Base-by-base conservation (phyloP, 2,888 invertebrate species). In the Hydrotaea diabolus region DNA sequence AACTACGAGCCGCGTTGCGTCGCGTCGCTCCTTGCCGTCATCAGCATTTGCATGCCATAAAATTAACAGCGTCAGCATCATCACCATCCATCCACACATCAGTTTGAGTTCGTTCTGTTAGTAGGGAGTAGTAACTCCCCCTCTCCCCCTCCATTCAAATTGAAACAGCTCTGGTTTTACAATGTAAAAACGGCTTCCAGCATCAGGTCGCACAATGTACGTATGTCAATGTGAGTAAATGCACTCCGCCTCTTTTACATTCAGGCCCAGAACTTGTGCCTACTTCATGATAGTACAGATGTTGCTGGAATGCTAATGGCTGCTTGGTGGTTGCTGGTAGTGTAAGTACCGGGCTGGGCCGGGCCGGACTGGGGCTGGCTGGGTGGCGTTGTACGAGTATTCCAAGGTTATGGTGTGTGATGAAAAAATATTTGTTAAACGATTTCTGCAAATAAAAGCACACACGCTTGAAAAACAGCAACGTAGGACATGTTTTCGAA, bases 321-420 rank as follows among this genome's bases (percentile, higher is more conserved):
- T 23, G 59, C 21, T 19, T 55, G 55, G 7, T 59, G 62, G 62
- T 31, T 62, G 62, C 8, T 31, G 62, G 31, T 62, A 1, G 36
- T n/a, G 31, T 11, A 49, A 2, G 49, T 31, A 31, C 31, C 31
- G 49, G 13, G 49, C 5, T 3, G 49, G 49, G 8, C 9, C 43
- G 17, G 66, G 23, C 21, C 0, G 15, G 8, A 21, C 13, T 17
- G 31, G 31, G 31, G 62, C 11, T 59, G 62, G 21, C 19, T 17
- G n/a, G n/a, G 21, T 46, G 66, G 74, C 62, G 74, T 62, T 43
- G 23, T 74, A n/a, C n/a, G n/a, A n/a, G n/a, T n/a, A 31, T 74
- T 74, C 17, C 74, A 74, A 74, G 74, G 74, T 74, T 62, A 74
- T 74, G 74, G 74, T 79, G 77, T 80, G 78, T 69, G 23, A 77